phyloP scores from a whole-genome alignment of 2,113 vertebrate genomes.

The Hiodon alosoides region DNA sequence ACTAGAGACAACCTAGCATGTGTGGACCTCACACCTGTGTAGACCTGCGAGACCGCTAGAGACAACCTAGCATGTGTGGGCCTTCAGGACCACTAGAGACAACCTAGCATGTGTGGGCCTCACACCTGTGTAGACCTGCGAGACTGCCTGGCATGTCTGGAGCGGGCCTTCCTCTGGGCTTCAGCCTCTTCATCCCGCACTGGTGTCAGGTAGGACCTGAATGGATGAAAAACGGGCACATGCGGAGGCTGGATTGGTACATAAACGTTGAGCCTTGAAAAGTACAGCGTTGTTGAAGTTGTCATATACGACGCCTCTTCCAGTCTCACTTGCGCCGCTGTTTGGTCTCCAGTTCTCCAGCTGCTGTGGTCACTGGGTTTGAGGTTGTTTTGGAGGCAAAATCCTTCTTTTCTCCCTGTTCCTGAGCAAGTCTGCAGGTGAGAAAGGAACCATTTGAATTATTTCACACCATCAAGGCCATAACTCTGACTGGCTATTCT shows the following conservation, averaged over 20 bases:
- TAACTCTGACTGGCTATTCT: no score
- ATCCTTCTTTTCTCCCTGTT: conserved; percentile 62
- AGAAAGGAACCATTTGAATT: neutral
- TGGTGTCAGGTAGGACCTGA: conserved; percentile 69
- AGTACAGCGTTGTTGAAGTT: neutral
- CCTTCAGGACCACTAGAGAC: neutral
- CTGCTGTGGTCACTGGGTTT: conserved; percentile 34
- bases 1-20: no score
- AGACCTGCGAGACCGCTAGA: conserved; percentile 40
- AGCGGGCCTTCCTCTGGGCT: conserved; percentile 71
- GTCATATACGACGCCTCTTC: neutral
- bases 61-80: no score
- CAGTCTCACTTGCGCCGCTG: conserved; percentile 66
- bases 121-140: conserved; percentile 20
- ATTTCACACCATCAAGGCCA: no score
- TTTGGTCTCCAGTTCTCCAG: conserved; percentile 59
- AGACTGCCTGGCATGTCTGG: conserved; percentile 57
- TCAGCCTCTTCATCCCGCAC: conserved; percentile 73
- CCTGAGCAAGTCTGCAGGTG: conserved; percentile 57
- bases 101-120: no score
- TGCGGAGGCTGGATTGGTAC: no score
- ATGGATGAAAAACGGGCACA: neutral
- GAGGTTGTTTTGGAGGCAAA: conserved; percentile 39
- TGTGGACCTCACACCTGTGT: conserved; percentile 56
- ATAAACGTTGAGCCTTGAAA: neutral